Evolutionary conservation across 2,888 invertebrate species (phyloP), one percentile per base, ranked within the genome.

Genomic region (Galeruca laticollis): DNA sequence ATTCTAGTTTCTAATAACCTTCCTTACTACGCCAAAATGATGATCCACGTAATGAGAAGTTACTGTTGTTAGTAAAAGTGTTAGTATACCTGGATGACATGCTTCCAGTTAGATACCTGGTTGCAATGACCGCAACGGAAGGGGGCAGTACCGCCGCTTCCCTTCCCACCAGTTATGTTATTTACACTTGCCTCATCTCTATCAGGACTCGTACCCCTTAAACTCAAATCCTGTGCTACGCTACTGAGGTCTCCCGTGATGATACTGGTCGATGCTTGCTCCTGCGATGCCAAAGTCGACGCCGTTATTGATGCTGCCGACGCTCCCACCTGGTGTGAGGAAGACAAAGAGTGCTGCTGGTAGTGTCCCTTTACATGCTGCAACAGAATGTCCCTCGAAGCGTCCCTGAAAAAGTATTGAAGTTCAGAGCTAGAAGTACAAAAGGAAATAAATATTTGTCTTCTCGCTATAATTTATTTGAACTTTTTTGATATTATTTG

Each of bases 71-170:
- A 83, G 82, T 83, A 81, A 77, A 78, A 73, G 78, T 81, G 86
- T 87, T 87, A 86, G 86, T 86, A 87, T 89, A 93, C 93, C 92
- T 93, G 93, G 87, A 93, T 93, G 83, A 93, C 93, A 88, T 93
- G 93, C 89, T 93, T 93, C 93, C 93, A 93, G 87, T 93, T 93
- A 78, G 93, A 93, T 83, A 92, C 88, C 88, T 93, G 93, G 86
- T 92, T 91, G 87, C 93, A 93, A 87, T 93, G 93, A 79, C 93
- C 93, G 87, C 93, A 93, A 83, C 92, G 90, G 73, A 87, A 87
- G 81, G 89, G 89, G 84, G 88, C 88, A 83, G 86, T 86, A 81
- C 84, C 80, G 78, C 80, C 80, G 74, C 69, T 82, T 84, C 86
- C 84, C 80, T 82, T 80, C 71, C 71, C 68, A 78, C 81, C 79